These are phyloP conservation scores for Yponomeuta evonymella DNA, from an alignment of 2,888 invertebrate species.

Conservation along the genomic window DNA sequence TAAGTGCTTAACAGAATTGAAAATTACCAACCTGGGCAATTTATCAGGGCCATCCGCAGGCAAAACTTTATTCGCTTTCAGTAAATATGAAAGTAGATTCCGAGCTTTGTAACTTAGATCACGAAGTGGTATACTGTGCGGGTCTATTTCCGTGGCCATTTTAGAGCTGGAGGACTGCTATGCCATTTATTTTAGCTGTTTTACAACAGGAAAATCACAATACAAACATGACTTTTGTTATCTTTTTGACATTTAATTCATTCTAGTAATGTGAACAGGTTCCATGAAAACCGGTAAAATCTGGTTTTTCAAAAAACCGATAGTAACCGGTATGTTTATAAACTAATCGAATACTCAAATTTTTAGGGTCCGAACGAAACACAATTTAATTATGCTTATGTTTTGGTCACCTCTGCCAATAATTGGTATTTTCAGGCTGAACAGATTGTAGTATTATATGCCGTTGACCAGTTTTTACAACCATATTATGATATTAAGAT, in stretches of 20 bases:
- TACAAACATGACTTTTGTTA: background rate
- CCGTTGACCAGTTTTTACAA: too few relatives aligned
- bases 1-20: background rate
- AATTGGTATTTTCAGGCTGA: too few relatives aligned
- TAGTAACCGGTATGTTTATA: too few relatives aligned
- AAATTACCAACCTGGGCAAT: conserved; percentile 52
- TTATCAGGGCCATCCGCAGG: conserved; percentile 69
- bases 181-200: background rate
- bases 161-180: background rate
- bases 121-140: conserved; percentile 17
- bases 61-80: conserved; percentile 81
- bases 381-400: too few relatives aligned
- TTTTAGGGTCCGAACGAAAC: too few relatives aligned
- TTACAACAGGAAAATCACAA: conserved; percentile 3
- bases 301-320: too few relatives aligned
- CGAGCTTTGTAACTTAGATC: conserved; percentile 63
- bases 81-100: conserved; percentile 72
- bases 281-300: too few relatives aligned
- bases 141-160: conserved; percentile 8
- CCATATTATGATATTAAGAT: too few relatives aligned
- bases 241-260: background rate
- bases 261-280: too few relatives aligned
- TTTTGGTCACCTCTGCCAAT: too few relatives aligned
- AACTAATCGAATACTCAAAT: too few relatives aligned
- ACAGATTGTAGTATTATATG: too few relatives aligned